Evolutionary conservation across 2,888 invertebrate genomes (phyloP), one percentile per base, ranked within the genome.

Genomic region (Cataglyphis livida): DNA sequence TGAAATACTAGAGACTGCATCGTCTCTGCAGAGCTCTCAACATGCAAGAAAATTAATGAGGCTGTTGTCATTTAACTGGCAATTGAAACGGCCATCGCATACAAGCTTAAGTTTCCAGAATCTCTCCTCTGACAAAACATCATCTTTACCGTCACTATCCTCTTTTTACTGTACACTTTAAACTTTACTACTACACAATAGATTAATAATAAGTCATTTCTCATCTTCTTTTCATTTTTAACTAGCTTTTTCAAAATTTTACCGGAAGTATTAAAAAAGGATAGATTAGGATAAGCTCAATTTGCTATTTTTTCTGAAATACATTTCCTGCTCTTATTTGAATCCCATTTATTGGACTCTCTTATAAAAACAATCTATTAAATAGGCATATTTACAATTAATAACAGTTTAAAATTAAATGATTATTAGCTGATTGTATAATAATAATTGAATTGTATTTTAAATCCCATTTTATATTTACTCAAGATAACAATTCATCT

Each of bases 11-110:
- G n/a, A 51, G 51, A n/a, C 51, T 51, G n/a, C 51, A 7, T 51
- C n/a, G 51, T 51, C n/a, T 51, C n/a, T 51, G 51, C 51, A 51
- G n/a, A 51, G 15, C 15, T 51, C 51, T n/a, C n/a, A n/a, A 51
- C 51, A 51, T 51, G n/a, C 51, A 51, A 51, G 51, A 51, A 51
- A 51, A 51, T 51, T 51, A 51, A 51, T 51, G 51, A 51, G 51
- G 51, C n/a, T 51, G 51, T 51, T 51, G 51, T n/a, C 18, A 51
- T 51, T 51, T 51, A n/a, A 51, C 51, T 51, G n/a, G 51, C 51
- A 51, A 51, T 51, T 51, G 51, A 51, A 51, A 51, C 51, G 1
- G 51, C 51, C 7, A n/a, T 51, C 7, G 51, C 51, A 2, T n/a
- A 51, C 51, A 51, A 51, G n/a, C n/a, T 51, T 51, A 51, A 51